These are phyloP conservation scores for Lampris incognitus DNA, from an alignment of 2,113 vertebrate genomes.

Conservation along the genomic window DNA sequence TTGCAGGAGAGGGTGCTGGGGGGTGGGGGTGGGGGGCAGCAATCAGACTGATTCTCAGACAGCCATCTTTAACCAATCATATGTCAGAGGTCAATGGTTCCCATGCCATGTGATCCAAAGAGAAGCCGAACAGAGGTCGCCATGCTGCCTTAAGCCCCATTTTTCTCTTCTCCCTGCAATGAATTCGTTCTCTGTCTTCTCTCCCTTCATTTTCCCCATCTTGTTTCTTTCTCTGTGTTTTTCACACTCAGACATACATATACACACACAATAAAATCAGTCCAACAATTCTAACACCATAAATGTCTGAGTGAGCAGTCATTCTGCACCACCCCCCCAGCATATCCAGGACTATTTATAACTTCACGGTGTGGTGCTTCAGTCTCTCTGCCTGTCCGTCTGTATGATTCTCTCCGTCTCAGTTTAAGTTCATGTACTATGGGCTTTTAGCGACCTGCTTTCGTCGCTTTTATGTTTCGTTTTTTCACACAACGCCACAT, in stretches of 20 bases:
- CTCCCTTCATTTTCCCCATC: not conserved
- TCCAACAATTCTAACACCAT: not conserved
- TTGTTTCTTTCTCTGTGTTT: not conserved
- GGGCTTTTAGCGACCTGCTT: too few species aligned
- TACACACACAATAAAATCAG: not conserved
- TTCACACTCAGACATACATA: not conserved
- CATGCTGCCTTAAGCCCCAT: conserved; percentile 14
- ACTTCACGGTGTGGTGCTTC: not conserved
- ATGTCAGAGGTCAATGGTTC: conserved; percentile 69
- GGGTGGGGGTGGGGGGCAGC: not conserved
- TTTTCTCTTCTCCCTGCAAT: conserved; percentile 1
- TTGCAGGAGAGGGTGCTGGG: conserved; percentile 39
- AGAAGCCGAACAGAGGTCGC: conserved; percentile 21
- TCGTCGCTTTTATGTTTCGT: too few species aligned
- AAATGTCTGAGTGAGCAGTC: not conserved
- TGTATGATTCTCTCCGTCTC: too few species aligned
- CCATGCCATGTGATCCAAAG: conserved; percentile 51
- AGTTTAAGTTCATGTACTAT: too few species aligned
- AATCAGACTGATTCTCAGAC: conserved; percentile 25
- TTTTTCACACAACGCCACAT: too few species aligned
- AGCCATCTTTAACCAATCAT: conserved; percentile 75
- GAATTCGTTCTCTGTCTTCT: not conserved
- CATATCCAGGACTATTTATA: not conserved
- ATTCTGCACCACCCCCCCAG: not conserved
- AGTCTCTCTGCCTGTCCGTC: not conserved